Base-by-base conservation (phyloP, 2,797 vertebrate genomes). In the Cichlasoma orientale region DNA sequence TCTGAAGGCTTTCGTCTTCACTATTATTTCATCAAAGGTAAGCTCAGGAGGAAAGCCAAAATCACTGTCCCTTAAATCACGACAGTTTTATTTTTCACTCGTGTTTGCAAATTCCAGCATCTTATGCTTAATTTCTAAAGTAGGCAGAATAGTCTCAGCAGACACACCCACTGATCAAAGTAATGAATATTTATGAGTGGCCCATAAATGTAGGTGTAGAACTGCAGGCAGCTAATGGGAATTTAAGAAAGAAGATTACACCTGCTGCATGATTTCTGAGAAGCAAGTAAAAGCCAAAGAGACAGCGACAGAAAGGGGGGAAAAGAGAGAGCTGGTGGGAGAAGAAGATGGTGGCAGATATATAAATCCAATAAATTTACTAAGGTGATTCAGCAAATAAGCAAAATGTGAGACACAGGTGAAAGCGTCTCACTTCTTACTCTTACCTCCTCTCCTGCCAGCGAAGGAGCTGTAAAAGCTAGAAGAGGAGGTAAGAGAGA, bases 141-240 rank as follows among this genome's bases (percentile, higher is more conserved):
- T 19, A 5, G 25, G 36, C 4, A 29, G 72, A 71, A 33, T 3
- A 31, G 56, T 38, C 31, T 19, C 29, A 12, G 59, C 16, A 27
- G 31, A 57, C 50, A 47, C 63, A 78, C 8, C 19, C 1, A 0
- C 12, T 3, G 44, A 16, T 53, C 52, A 47, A 79, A 47, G 44
- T 14, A 52, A 66, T 66, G 38, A 82, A 85, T 82, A 80, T 58
- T 75, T 27, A 84, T 74, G 78, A 72, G 21, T 2, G 5, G 44
- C 16, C 19, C 31, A 25, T 57, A 13, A 85, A 72, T 44, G 50
- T 27, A 71, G 12, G 75, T 6, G 5, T 56, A 27, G 56, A 74
- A 44, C 50, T 27, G 70, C 16, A 47, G 56, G 56, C 23, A 66
- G 38, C 3, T 76, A 82, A 82, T 56, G 19, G 38, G 23, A 79